A percentile compares a stretch with the other conserved stretches of the same genome.
phyloP scores from a whole-genome alignment of 2,113 vertebrate species.

The Seriola rivoliana region DNA sequence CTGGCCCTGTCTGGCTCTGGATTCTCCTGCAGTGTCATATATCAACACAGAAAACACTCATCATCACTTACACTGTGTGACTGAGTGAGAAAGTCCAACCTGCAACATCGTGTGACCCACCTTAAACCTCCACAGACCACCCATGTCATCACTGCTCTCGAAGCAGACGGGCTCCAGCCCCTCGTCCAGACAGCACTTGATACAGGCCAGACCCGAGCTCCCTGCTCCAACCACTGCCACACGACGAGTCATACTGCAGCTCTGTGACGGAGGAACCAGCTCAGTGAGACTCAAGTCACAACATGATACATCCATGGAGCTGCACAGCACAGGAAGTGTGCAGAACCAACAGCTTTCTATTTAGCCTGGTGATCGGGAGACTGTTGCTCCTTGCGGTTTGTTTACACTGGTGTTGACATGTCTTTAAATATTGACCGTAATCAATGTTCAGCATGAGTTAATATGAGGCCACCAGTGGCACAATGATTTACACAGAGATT shows the following conservation, averaged over 20 bases:
- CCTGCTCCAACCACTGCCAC: conserved; percentile 91
- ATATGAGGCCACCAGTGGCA: too few relatives aligned
- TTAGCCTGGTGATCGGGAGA: neutral
- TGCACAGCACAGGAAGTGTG: neutral
- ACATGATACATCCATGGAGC: neutral
- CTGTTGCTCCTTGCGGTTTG: too few relatives aligned
- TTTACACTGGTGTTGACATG: neutral
- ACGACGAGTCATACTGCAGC: conserved; percentile 62
- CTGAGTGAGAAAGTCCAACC: neutral
- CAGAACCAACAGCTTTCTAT: neutral
- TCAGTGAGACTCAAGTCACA: neutral
- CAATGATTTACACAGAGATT: neutral
- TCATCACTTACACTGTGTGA: neutral
- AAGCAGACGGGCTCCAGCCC: conserved; percentile 92
- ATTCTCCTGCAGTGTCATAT: conserved; percentile 81
- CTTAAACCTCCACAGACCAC: conserved; percentile 92
- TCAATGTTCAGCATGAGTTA: neutral
- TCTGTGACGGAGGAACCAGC: neutral
- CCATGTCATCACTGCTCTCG: conserved; percentile 89
- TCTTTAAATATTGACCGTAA: too few relatives aligned
- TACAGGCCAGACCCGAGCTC: conserved; percentile 85
- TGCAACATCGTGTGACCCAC: conserved; percentile 68
- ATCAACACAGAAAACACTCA: neutral
- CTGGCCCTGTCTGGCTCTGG: conserved; percentile 89
- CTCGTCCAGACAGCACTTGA: conserved; percentile 93